Evolutionary conservation across 2,113 vertebrate species (phyloP).

Genomic region (Sylvia atricapilla): DNA sequence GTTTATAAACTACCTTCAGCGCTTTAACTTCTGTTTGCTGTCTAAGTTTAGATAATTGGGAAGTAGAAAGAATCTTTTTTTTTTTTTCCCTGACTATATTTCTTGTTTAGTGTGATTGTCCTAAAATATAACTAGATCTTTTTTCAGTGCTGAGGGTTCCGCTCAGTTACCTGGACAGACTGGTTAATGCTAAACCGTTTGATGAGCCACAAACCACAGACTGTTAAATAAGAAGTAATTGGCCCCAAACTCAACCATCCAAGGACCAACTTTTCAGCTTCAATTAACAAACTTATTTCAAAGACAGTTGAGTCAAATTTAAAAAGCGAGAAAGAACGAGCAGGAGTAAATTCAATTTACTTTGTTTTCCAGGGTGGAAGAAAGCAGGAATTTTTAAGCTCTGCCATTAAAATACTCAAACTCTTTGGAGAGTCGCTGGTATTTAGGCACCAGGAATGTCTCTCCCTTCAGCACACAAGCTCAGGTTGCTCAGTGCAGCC

Average conservation of each 20-base stretch:
- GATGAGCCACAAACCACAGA: background rate
- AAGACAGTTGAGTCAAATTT: background rate
- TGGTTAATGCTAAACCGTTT: background rate
- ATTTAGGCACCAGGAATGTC: background rate
- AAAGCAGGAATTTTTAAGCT: background rate
- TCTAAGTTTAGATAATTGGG: background rate
- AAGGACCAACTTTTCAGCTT: background rate
- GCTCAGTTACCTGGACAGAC: background rate
- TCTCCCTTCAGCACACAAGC: background rate
- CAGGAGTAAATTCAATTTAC: background rate
- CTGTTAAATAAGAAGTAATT: background rate
- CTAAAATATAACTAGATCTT: background rate
- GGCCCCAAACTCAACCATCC: background rate
- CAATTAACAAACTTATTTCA: background rate
- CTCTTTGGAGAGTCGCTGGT: background rate
- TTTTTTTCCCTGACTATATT: background rate
- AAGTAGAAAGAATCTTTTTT: background rate
- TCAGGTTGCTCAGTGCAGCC: rapidly evolving
- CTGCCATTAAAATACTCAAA: background rate
- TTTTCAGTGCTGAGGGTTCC: background rate
- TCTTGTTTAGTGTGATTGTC: background rate
- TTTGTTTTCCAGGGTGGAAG: background rate
- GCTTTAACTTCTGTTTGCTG: background rate
- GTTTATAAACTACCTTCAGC: background rate
- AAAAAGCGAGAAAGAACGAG: background rate